Percentiles rank a stretch among this genome's conserved stretches.
phyloP scores from a whole-genome alignment of 2,113 vertebrate species.

The Nycticorax nycticorax region DNA sequence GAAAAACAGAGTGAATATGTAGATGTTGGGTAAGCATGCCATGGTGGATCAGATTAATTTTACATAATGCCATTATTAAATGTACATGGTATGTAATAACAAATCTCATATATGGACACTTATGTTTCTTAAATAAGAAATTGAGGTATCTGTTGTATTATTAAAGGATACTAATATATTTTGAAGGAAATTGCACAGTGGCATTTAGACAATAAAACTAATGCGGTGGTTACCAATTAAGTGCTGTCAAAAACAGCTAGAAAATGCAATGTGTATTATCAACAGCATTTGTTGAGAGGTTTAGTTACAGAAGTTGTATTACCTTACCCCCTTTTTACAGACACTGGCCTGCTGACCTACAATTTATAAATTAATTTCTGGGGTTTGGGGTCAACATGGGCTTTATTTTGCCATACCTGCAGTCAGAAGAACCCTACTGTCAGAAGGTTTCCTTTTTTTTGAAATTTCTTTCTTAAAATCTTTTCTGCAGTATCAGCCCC shows the following conservation, averaged over 20 bases:
- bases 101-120: background rate
- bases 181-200: background rate
- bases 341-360: background rate
- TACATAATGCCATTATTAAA: background rate
- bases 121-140: background rate
- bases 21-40: background rate
- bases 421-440: background rate
- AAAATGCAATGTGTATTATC: background rate
- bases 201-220: background rate
- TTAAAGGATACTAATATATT: background rate
- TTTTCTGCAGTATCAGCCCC: background rate
- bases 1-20: background rate
- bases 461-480: background rate
- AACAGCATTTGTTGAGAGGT: background rate
- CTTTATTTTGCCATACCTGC: background rate
- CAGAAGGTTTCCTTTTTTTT: background rate
- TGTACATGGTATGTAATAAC: background rate
- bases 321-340: background rate
- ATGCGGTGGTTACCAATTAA: background rate
- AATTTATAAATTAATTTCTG: background rate
- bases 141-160: background rate
- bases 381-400: accelerated
- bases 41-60: background rate
- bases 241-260: background rate
- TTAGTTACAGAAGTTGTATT: background rate